A percentile compares a stretch with the other conserved stretches of the same genome.
Conservation (phyloP, 2,888 invertebrate genomes). For the Argyresthia goedartella region DNA sequence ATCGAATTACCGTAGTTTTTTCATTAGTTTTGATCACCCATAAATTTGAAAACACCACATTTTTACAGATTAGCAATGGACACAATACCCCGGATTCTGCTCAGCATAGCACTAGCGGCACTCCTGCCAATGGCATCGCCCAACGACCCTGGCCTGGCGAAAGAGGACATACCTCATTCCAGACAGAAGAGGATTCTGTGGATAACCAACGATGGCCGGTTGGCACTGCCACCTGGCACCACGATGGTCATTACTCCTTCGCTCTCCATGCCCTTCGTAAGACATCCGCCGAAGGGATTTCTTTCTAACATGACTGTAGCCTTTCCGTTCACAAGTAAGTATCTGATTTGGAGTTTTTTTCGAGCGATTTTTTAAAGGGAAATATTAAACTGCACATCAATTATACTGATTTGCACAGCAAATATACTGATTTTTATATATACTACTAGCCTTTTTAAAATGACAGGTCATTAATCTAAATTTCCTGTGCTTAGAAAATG, state of each 20-base stretch:
- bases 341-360: not conserved
- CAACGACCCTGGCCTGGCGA: constrained; percentile 35
- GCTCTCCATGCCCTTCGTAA: constrained; percentile 83
- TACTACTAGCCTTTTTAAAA: not conserved
- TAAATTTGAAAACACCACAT: too few species aligned
- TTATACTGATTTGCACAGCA: too few species aligned
- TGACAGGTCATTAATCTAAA: too few species aligned
- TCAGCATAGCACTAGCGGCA: constrained; percentile 58
- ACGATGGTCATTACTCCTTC: constrained; percentile 84
- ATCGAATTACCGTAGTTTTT: too few species aligned
- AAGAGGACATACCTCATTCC: constrained; percentile 73
- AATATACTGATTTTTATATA: not conserved
- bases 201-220: constrained; percentile 87
- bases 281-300: constrained; percentile 89
- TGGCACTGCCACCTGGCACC: constrained; percentile 88
- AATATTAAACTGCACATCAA: not conserved
- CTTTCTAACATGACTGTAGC: constrained; percentile 87
- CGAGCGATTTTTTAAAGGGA: not conserved
- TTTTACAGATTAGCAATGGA: constrained; percentile 51
- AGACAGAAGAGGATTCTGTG: constrained; percentile 86
- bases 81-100: constrained; percentile 48
- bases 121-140: constrained; percentile 53
- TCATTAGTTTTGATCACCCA: too few species aligned
- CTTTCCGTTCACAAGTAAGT: constrained; percentile 88
- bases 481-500: too few species aligned